A percentile compares a stretch with the other conserved stretches of the same genome.
phyloP scores from a whole-genome alignment of 2,113 vertebrate species.

The Edolisoma coerulescens region DNA sequence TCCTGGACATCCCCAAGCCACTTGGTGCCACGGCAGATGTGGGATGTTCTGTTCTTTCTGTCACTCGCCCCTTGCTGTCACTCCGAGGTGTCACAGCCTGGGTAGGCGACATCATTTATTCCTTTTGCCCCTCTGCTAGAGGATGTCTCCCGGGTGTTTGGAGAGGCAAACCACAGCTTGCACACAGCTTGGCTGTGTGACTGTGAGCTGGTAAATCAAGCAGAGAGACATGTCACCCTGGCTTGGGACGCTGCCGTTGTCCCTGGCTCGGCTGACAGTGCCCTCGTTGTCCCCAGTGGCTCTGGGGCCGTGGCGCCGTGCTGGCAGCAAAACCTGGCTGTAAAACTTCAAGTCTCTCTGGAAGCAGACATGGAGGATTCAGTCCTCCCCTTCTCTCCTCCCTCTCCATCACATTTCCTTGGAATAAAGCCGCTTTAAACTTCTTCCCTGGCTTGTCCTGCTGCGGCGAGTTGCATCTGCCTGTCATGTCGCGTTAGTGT shows the following conservation, averaged over 20 bases:
- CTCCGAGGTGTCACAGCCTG: neutral
- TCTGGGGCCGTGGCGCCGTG: neutral
- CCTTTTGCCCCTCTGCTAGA: neutral
- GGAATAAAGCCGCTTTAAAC: conserved; percentile 33
- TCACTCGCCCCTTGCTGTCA: neutral
- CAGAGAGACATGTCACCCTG: neutral
- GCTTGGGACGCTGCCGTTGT: neutral
- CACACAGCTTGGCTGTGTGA: neutral
- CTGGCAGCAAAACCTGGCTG: neutral
- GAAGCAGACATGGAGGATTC: neutral
- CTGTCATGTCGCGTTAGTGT: conserved; percentile 54
- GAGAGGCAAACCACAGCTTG: neutral
- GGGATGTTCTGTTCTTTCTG: neutral
- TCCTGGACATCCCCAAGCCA: fast-evolving
- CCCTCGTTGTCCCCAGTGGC: fast-evolving
- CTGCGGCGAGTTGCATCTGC: conserved; percentile 35
- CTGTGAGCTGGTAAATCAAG: neutral
- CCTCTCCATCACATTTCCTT: neutral
- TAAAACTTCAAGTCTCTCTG: neutral
- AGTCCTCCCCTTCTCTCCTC: neutral
- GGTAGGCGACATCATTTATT: neutral
- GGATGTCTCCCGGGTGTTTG: neutral
- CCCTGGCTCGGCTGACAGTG: neutral
- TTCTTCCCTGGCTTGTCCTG: conserved; percentile 24
- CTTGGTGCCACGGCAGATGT: fast-evolving